Percentiles rank a stretch among this genome's conserved stretches.
Evolutionary conservation across 2,888 invertebrate species (phyloP).

Genomic region (Microctonus hyperodae): DNA sequence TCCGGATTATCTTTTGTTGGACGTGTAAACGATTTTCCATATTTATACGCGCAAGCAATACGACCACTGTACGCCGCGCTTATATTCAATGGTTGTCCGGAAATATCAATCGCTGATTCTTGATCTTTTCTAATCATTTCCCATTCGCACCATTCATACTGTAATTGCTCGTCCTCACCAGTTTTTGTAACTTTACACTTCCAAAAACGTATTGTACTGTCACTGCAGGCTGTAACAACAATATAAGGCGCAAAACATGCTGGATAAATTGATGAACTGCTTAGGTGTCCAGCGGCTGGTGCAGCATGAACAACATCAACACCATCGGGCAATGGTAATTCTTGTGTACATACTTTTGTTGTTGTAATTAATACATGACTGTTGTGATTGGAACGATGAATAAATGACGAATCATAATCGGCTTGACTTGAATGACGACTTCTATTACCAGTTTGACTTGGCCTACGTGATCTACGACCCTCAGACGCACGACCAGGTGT

Average conservation of each 20-base stretch:
- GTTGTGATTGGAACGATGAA: slow-evolving; percentile 51
- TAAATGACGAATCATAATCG: slow-evolving; percentile 52
- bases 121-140: slow-evolving; percentile 81
- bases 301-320: slow-evolving; percentile 92
- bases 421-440: slow-evolving; percentile 58
- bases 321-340: slow-evolving; percentile 84
- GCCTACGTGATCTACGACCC: slow-evolving; percentile 56
- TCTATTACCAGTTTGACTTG: slow-evolving; percentile 52
- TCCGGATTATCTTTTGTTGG: slow-evolving; percentile 78
- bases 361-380: slow-evolving; percentile 85
- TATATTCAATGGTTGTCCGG: slow-evolving; percentile 87
- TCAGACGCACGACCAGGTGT: slow-evolving; percentile 56
- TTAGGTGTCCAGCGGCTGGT: slow-evolving; percentile 95
- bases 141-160: slow-evolving; percentile 87
- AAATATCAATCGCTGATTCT: slow-evolving; percentile 74
- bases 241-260: slow-evolving; percentile 99
- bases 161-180: slow-evolving; percentile 54
- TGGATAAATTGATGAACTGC: slow-evolving; percentile 97
- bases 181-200: slow-evolving; percentile 74
- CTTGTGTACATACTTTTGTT: slow-evolving; percentile 90
- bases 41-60: slow-evolving; percentile 96
- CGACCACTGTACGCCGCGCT: slow-evolving; percentile 98
- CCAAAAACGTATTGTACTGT: slow-evolving; percentile 91
- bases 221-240: slow-evolving; percentile 93
- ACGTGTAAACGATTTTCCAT: slow-evolving; percentile 87